Evolutionary conservation across 2,113 vertebrate genomes (phyloP), one percentile per base, ranked within the genome.

Genomic region (Cervus canadensis): DNA sequence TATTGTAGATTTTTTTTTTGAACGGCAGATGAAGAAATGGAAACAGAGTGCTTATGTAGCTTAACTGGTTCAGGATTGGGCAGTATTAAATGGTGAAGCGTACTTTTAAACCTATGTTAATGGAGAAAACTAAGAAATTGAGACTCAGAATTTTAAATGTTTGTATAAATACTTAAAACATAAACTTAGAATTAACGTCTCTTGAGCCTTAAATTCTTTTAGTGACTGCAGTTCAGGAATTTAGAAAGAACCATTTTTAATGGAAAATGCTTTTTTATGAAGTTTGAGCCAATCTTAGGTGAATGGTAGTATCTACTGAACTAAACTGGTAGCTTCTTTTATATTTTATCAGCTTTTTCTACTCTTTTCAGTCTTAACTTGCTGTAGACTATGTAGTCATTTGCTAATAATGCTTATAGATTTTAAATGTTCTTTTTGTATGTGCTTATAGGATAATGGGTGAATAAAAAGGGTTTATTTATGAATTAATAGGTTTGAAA

Each of bases 161-260:
- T 89, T 94, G 2, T 91, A 16, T 85, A 36, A 57, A 28, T 92
- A 57, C 40, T 87, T 93, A 88, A n/a, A 71, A 79, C 4, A 60
- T 16, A 88, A 95, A 74, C 33, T 62, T 33, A 87, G 36, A 92
- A 50, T 87, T 59, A 83, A 67, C 78, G 7, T 81, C n/a, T 88
- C 5, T 64, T 52, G 67, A 43, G 6, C 97, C 45, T 87, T 89
- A 92, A 40, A 30, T 92, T 82, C 15, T 59, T 84, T 92, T 87
- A 52, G 4, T 36, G 33, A 64, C 84, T 54, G 4, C 10, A 82
- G 13, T 90, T 94, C 25, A 94, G n/a, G 25, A 23, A 83, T 83
- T 97, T 91, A 90, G 15, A 78, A 74, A 92, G n/a, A 92, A 48
- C 2, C 7, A 28, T 64, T 94, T 91, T 78, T 96, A 93, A 81